Evolutionary conservation across 2,113 vertebrate species (phyloP), one percentile per base, ranked within the genome.

Genomic region (Alethe castanea): DNA sequence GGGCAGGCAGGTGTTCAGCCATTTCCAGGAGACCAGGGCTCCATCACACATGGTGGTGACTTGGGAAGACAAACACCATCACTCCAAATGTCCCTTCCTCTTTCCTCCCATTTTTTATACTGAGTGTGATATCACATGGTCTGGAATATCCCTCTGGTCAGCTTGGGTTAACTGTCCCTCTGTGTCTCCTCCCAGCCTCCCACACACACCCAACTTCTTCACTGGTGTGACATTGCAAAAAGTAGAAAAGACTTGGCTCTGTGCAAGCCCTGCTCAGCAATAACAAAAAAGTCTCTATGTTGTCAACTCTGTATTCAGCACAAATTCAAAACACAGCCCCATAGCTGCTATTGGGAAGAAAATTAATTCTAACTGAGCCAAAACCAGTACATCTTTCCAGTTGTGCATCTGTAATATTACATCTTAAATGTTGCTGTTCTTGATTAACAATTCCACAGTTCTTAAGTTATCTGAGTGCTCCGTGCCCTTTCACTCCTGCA

Each of bases 21-120:
- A 29, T 19, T 15, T 33, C 73, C 38, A 24, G 54, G 47, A 61
- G 9, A 78, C 18, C 54, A 38, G 19, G 19, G 64, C 8, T 28
- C 38, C 47, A 19, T 28, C 54, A 28, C n/a, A 28, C 15, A 2
- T 10, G 12, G 23, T 0, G 0, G 12, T 29, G 19, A 61, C 38
- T 33, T 69, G 38, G 28, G 28, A 36, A 61, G 20, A 29, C 3
- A n/a, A 45, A 38, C 2, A 4, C 18, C 12, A 19, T 47, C n/a
- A 7, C 19, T 40, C 33, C 18, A 16, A 61, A 60, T 44, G 15
- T 33, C 5, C 8, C 9, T 45, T 60, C 26, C 12, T n/a, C 45
- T 52, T 61, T 61, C 19, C 19, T 61, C 19, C 12, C 8, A 7
- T 15, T 45, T 61, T 29, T 40, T 38, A 6, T 16, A 7, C 29